Evolutionary conservation across 2,888 invertebrate species (phyloP), one percentile per base, ranked within the genome.

Genomic region (Stegana nigrithorax): DNA sequence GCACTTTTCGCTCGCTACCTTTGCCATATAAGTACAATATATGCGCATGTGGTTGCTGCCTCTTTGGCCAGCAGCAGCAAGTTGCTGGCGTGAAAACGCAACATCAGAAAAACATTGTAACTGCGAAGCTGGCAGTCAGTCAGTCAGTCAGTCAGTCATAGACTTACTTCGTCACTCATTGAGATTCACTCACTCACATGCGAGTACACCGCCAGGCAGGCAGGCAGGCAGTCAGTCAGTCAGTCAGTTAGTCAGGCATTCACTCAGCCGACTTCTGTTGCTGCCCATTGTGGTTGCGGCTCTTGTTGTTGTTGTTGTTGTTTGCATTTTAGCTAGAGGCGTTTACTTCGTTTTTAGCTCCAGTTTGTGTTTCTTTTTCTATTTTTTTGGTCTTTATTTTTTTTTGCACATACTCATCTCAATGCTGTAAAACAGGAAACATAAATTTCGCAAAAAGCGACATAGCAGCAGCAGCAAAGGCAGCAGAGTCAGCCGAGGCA

Each of bases 281-380:
- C 19, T 17, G 29, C 29, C 10, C 10, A 29, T 29, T 26, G 12
- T 25, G 44, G 58, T 17, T 59, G 62, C 27, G 62, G 53, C 50
- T 65, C 45, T 39, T 64, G 62, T 21, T 60, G 60, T 39, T 45
- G 65, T 55, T 65, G 45, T 42, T 60, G 59, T 32, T 64, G 63
- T 57, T 60, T 67, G 59, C 45, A 59, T 59, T 59, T 50, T 67
- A 62, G 66, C 60, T 47, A 62, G 69, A 73, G 74, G 75, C 63
- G 75, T 76, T 76, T 75, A 65, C 65, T 73, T 68, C 69, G 60
- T 64, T 68, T 68, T 59, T 63, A 25, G 12, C 26, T 19, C 36
- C n/a, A 25, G 39, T 12, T 47, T n/a, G n/a, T n/a, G n/a, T n/a
- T n/a, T n/a, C n/a, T 59, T 62, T 77, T 76, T 75, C 72, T 51